phyloP scores from a whole-genome alignment of 2,888 invertebrate species.

The Hedya salicella region DNA sequence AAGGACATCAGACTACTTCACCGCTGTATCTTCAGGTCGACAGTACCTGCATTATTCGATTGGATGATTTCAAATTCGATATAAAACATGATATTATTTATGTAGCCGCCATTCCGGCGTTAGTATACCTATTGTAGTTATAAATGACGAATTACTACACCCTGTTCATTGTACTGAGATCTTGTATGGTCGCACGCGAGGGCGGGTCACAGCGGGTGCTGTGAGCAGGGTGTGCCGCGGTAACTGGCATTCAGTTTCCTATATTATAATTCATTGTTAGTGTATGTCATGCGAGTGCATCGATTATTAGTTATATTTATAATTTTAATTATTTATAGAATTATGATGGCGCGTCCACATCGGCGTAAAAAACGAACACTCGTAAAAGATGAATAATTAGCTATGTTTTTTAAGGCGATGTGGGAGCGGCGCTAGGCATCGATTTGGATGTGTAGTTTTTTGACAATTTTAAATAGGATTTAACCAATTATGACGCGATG shows the following conservation, averaged over 20 bases:
- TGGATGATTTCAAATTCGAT: slow-evolving; percentile 6
- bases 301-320: slow-evolving; percentile 40
- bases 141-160: slow-evolving; percentile 14
- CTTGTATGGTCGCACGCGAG: too few relatives aligned
- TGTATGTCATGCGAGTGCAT: slow-evolving; percentile 29
- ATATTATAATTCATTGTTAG: slow-evolving; percentile 37
- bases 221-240: slow-evolving; percentile 22
- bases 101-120: slow-evolving; percentile 20
- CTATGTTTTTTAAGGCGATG: neutral
- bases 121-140: slow-evolving; percentile 24
- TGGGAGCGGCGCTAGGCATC: slow-evolving; percentile 19
- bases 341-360: slow-evolving; percentile 24
- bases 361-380: slow-evolving; percentile 10
- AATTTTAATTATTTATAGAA: slow-evolving; percentile 41
- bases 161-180: slow-evolving; percentile 18
- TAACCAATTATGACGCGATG: slow-evolving; percentile 36
- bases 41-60: slow-evolving; percentile 1
- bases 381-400: neutral
- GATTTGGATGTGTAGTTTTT: slow-evolving; percentile 32
- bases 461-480: slow-evolving; percentile 39
- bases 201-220: too few relatives aligned
- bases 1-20: neutral
- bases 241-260: slow-evolving; percentile 42
- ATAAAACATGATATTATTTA: slow-evolving; percentile 33
- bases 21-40: slow-evolving; percentile 6